Conservation (phyloP, 2,797 vertebrate genomes). For the Triplophysa bombifrons region DNA sequence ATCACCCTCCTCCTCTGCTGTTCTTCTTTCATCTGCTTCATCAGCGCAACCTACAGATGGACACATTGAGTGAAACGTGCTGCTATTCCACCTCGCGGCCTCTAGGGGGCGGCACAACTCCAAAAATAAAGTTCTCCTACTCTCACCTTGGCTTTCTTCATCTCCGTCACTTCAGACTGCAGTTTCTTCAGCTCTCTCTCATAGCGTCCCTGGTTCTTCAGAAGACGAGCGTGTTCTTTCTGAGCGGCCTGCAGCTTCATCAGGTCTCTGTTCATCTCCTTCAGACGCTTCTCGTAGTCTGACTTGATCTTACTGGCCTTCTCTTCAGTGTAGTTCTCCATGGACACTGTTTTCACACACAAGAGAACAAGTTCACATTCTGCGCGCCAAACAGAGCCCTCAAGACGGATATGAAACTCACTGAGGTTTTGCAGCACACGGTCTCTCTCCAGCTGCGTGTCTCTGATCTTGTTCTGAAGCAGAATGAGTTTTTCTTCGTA, state of each 20-base stretch:
- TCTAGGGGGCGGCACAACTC: slow-evolving; percentile 27
- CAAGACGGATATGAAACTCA: slow-evolving; percentile 70
- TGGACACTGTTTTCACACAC: slow-evolving; percentile 79
- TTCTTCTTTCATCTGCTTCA: slow-evolving; percentile 99
- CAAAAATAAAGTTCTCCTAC: neutral
- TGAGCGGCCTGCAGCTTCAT: slow-evolving; percentile 93
- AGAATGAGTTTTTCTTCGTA: slow-evolving; percentile 97
- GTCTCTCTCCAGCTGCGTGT: slow-evolving; percentile 96
- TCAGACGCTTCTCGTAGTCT: slow-evolving; percentile 93
- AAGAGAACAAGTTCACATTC: neutral
- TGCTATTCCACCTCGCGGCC: neutral
- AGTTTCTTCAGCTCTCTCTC: slow-evolving; percentile 95
- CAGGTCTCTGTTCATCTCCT: slow-evolving; percentile 96
- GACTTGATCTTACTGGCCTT: slow-evolving; percentile 92
- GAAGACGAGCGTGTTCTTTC: slow-evolving; percentile 92
- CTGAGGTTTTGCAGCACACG: slow-evolving; percentile 96
- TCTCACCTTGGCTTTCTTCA: slow-evolving; percentile 97
- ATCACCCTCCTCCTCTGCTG: slow-evolving; percentile 90
- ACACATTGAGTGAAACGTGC: neutral
- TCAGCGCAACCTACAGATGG: slow-evolving; percentile 83
- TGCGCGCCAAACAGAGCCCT: neutral
- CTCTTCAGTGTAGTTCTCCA: slow-evolving; percentile 98
- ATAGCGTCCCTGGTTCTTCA: slow-evolving; percentile 94
- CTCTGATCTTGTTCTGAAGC: slow-evolving; percentile 96
- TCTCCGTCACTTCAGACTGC: slow-evolving; percentile 90